Percentiles rank a stretch among this genome's conserved stretches.
Evolutionary conservation across 2,888 invertebrate genomes (phyloP).

Genomic region (Panzeria rudis): DNA sequence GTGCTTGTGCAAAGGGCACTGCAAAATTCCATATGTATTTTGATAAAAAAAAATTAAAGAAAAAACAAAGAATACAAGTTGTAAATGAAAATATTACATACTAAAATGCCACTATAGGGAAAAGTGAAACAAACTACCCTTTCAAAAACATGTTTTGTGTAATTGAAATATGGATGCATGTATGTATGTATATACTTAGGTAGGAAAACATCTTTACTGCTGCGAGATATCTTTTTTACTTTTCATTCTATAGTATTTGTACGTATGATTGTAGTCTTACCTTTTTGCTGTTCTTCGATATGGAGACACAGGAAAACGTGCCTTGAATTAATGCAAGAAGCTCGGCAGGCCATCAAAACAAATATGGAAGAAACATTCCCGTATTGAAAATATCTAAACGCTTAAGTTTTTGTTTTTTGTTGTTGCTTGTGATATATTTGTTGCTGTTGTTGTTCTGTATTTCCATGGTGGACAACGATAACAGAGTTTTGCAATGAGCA

Average conservation of each 20-base stretch:
- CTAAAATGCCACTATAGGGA: slow-evolving; percentile 25
- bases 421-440: slow-evolving; percentile 4
- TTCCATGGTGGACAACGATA: slow-evolving; percentile 59
- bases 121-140: slow-evolving; percentile 37
- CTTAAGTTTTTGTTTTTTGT: slow-evolving; percentile 11
- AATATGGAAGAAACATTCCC: slow-evolving; percentile 54
- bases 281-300: slow-evolving; percentile 36
- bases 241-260: slow-evolving; percentile 6
- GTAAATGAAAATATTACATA: slow-evolving; percentile 30
- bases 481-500: slow-evolving; percentile 54
- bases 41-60: slow-evolving; percentile 64
- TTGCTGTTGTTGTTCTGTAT: slow-evolving; percentile 45
- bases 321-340: slow-evolving; percentile 63
- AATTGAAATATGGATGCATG: slow-evolving; percentile 15
- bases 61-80: slow-evolving; percentile 23
- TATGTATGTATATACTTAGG: neutral
- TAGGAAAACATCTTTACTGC: slow-evolving; percentile 44
- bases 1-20: slow-evolving; percentile 50
- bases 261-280: slow-evolving; percentile 21
- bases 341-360: slow-evolving; percentile 43
- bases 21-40: slow-evolving; percentile 66
- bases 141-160: slow-evolving; percentile 18
- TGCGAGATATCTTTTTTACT: slow-evolving; percentile 17
- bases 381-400: slow-evolving; percentile 39
- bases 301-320: slow-evolving; percentile 67